Conservation (phyloP, 2,113 vertebrate species). For the Cyanoderma ruficeps region DNA sequence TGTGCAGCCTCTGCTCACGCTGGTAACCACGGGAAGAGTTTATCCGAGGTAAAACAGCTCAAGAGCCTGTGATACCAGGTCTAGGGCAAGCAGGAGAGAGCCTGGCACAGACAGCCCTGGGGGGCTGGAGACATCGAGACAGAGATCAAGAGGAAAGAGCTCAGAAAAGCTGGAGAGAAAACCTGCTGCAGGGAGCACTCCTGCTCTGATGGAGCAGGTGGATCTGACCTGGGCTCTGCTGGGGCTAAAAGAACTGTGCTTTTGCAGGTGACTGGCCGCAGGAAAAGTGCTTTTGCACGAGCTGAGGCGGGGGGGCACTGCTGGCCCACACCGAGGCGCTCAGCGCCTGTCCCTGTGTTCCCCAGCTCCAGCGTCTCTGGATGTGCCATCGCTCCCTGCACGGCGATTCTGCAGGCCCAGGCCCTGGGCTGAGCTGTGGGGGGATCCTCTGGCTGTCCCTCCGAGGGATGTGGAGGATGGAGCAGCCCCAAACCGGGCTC, state of each 20-base stretch:
- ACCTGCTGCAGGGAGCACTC: background rate
- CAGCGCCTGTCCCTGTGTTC: background rate
- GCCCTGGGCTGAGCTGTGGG: background rate
- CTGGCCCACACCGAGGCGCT: background rate
- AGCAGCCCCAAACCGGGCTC: background rate
- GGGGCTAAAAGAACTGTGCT: background rate
- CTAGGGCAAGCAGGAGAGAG: background rate
- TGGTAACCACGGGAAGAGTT: background rate
- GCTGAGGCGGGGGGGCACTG: background rate
- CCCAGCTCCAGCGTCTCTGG: background rate
- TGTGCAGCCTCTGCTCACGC: background rate
- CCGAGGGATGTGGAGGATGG: rapidly evolving
- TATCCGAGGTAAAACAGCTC: background rate
- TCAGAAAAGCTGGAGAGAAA: background rate
- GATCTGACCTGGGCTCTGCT: background rate
- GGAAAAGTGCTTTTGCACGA: background rate
- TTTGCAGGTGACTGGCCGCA: background rate
- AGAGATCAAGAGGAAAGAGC: background rate
- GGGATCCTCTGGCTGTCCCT: background rate
- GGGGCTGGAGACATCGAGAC: background rate
- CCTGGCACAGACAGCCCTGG: background rate
- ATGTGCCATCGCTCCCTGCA: background rate
- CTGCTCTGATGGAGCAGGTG: background rate
- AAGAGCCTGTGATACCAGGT: background rate
- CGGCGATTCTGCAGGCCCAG: background rate